These are phyloP conservation scores for Blennius ocellaris DNA, from an alignment of 2,113 vertebrate genomes.

Conservation along the genomic window DNA sequence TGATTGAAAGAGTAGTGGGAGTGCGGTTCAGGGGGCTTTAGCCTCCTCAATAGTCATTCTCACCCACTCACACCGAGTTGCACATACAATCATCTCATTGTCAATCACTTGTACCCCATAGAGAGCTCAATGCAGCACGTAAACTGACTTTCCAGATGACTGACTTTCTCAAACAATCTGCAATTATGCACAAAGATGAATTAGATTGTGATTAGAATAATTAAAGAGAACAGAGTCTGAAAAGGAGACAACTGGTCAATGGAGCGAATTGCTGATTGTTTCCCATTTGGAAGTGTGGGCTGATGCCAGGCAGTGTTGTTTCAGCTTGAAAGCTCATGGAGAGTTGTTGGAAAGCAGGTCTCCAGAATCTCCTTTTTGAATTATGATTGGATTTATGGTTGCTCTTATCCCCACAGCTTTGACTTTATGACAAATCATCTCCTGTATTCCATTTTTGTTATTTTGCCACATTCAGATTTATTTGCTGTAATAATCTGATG, in stretches of 20 bases:
- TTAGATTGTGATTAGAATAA: slow-evolving; percentile 68
- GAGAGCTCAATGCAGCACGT: slow-evolving; percentile 20
- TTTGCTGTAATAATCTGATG: too few relatives aligned
- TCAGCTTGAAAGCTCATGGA: slow-evolving; percentile 42
- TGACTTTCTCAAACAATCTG: slow-evolving; percentile 50
- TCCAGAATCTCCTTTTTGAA: slow-evolving; percentile 10
- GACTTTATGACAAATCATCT: too few relatives aligned
- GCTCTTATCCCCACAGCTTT: too few relatives aligned
- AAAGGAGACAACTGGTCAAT: slow-evolving; percentile 49
- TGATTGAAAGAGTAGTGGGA: too few relatives aligned
- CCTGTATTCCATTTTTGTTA: too few relatives aligned
- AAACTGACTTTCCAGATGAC: slow-evolving; percentile 59
- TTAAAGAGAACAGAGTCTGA: slow-evolving; percentile 57
- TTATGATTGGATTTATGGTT: background rate
- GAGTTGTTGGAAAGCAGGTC: slow-evolving; percentile 26
- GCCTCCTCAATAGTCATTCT: too few relatives aligned
- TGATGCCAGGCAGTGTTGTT: slow-evolving; percentile 37
- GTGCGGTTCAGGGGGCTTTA: too few relatives aligned
- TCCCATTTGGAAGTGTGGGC: slow-evolving; percentile 43
- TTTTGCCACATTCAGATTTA: too few relatives aligned
- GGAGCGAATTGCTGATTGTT: slow-evolving; percentile 14
- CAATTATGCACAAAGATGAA: slow-evolving; percentile 66
- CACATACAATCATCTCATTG: slow-evolving; percentile 34
- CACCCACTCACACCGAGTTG: slow-evolving; percentile 81
- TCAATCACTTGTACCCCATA: slow-evolving; percentile 13